phyloP scores from a whole-genome alignment of 2,797 vertebrate species.

The Enteromius radiatus region DNA sequence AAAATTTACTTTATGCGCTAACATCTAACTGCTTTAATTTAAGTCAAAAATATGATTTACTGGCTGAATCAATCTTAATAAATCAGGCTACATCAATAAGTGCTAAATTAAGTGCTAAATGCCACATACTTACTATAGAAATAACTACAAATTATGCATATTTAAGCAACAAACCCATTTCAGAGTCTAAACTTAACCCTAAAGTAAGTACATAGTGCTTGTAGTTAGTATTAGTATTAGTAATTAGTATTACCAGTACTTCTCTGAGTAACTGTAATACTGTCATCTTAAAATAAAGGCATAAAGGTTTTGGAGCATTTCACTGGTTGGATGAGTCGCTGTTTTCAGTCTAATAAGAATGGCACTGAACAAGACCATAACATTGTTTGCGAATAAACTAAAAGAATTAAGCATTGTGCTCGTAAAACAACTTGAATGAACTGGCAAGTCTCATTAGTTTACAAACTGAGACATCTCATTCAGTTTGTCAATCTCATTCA shows the following conservation, averaged over 20 bases:
- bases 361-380: constrained; percentile 2
- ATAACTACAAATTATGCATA: background rate
- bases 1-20: too few species aligned
- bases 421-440: background rate
- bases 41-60: background rate
- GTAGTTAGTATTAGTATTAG: too few species aligned
- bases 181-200: background rate
- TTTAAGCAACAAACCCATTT: background rate
- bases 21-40: background rate
- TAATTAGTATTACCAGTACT: background rate
- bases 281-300: background rate
- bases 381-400: background rate
- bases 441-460: constrained; percentile 1
- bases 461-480: background rate
- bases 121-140: background rate
- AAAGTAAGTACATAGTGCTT: background rate
- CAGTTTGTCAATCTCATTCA: background rate
- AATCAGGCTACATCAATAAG: background rate
- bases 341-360: constrained; percentile 10
- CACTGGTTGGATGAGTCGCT: background rate
- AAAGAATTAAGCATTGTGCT: constrained; percentile 17
- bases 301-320: background rate
- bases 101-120: background rate
- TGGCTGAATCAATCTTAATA: background rate
- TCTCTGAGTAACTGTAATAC: background rate